Evolutionary conservation across 2,888 invertebrate species (phyloP).

Genomic region (Timandra comae): DNA sequence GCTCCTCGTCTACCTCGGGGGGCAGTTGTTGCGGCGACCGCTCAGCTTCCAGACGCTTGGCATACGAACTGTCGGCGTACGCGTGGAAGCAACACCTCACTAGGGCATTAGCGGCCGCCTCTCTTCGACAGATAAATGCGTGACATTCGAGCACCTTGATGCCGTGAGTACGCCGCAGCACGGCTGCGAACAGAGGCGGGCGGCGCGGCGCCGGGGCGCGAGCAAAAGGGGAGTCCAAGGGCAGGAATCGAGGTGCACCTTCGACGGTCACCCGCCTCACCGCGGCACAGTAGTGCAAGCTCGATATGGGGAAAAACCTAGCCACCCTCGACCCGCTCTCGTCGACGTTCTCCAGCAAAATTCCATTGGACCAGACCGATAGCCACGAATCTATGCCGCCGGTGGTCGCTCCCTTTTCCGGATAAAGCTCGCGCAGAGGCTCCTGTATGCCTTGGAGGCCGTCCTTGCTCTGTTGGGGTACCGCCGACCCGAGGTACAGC

Average conservation of each 20-base stretch:
- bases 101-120: slow-evolving; percentile 97
- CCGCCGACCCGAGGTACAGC: slow-evolving; percentile 96
- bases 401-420: slow-evolving; percentile 93
- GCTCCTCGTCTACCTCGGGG: slow-evolving; percentile 80
- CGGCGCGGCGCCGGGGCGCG: slow-evolving; percentile 94
- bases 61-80: slow-evolving; percentile 96
- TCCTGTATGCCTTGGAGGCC: slow-evolving; percentile 98
- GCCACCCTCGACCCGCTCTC: slow-evolving; percentile 96
- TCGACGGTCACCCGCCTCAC: slow-evolving; percentile 90
- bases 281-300: slow-evolving; percentile 96
- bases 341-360: slow-evolving; percentile 96
- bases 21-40: slow-evolving; percentile 59
- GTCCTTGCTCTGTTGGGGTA: slow-evolving; percentile 98
- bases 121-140: slow-evolving; percentile 97
- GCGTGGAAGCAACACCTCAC: slow-evolving; percentile 98
- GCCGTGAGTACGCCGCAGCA: slow-evolving; percentile 95
- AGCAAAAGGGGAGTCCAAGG: slow-evolving; percentile 97
- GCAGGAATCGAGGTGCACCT: slow-evolving; percentile 91
- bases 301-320: slow-evolving; percentile 96
- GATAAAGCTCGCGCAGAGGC: slow-evolving; percentile 95
- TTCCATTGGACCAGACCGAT: slow-evolving; percentile 97
- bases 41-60: slow-evolving; percentile 85
- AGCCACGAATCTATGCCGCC: slow-evolving; percentile 97
- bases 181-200: slow-evolving; percentile 97
- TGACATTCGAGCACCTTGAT: slow-evolving; percentile 99